A percentile compares a stretch with the other conserved stretches of the same genome.
These are phyloP conservation scores for Sipunculus nudus DNA, from an alignment of 2,888 invertebrate species.

Conservation along the genomic window DNA sequence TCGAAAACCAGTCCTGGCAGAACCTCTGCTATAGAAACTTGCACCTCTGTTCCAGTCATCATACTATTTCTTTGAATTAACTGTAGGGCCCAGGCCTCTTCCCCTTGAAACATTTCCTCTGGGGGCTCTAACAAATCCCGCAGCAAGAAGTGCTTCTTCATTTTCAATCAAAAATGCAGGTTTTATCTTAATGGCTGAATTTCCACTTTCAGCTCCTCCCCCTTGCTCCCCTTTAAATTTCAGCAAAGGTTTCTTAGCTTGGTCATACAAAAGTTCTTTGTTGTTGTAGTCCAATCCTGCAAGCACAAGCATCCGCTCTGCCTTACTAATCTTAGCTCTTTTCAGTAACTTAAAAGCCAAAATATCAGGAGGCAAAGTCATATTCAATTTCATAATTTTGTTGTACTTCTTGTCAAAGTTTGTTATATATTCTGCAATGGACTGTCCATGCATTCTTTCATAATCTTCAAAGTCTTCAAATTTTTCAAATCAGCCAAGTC, in stretches of 20 bases:
- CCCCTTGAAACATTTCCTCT: too few relatives aligned
- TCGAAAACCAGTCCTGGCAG: too few relatives aligned
- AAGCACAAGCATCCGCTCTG: background rate
- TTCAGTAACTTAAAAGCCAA: background rate
- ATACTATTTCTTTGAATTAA: too few relatives aligned
- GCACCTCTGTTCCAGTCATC: too few relatives aligned
- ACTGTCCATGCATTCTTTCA: background rate
- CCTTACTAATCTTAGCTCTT: background rate
- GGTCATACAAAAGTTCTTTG: conserved; percentile 33
- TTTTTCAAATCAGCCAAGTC: background rate
- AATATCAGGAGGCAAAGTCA: background rate
- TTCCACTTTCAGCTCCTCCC: background rate
- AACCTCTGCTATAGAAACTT: too few relatives aligned
- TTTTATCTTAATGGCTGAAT: background rate
- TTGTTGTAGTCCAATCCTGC: conserved; percentile 36
- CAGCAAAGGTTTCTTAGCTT: conserved; percentile 30
- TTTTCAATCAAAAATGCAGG: background rate
- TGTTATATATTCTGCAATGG: background rate
- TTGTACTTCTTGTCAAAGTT: conserved; percentile 1
- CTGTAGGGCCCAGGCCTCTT: too few relatives aligned
- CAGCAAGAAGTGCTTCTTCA: too few relatives aligned
- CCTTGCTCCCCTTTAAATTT: background rate
- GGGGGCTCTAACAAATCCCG: too few relatives aligned
- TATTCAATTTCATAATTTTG: background rate
- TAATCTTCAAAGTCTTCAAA: conserved; percentile 7